Conservation (phyloP, 2,113 vertebrate species). For the Nematolebias whitei region DNA sequence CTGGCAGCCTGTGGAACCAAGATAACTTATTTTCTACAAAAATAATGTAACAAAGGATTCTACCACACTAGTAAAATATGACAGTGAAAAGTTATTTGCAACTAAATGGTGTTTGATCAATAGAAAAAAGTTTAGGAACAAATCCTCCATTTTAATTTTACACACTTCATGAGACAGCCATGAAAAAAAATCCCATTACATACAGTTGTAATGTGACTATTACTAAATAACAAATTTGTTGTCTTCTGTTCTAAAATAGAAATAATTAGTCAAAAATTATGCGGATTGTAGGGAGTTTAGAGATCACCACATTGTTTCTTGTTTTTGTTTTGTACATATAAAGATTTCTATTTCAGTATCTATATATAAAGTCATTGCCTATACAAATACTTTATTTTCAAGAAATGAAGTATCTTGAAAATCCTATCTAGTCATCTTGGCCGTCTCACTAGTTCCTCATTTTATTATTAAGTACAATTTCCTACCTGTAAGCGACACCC, state of each 20-base stretch:
- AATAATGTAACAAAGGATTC: background rate
- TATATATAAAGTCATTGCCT: too few relatives aligned
- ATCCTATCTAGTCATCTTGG: background rate
- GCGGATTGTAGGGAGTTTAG: too few relatives aligned
- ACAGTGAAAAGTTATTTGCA: background rate
- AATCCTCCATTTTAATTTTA: background rate
- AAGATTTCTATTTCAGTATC: too few relatives aligned
- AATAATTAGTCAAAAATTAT: too few relatives aligned
- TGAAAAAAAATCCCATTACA: background rate
- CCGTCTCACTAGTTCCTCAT: background rate
- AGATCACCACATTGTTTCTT: too few relatives aligned
- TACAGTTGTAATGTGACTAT: background rate
- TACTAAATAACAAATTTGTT: background rate
- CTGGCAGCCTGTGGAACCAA: constrained; percentile 59
- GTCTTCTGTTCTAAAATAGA: too few relatives aligned
- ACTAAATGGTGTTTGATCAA: too few relatives aligned
- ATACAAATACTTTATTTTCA: too few relatives aligned
- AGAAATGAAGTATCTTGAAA: background rate
- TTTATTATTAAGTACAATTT: constrained; percentile 4
- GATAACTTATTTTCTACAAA: background rate
- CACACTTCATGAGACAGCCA: background rate
- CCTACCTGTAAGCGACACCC: constrained; percentile 49
- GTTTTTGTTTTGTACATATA: too few relatives aligned
- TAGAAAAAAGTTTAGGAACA: background rate
- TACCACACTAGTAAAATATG: background rate